These are phyloP conservation scores for Tor tambroides DNA, from an alignment of 2,113 vertebrate species.

Conservation along the genomic window DNA sequence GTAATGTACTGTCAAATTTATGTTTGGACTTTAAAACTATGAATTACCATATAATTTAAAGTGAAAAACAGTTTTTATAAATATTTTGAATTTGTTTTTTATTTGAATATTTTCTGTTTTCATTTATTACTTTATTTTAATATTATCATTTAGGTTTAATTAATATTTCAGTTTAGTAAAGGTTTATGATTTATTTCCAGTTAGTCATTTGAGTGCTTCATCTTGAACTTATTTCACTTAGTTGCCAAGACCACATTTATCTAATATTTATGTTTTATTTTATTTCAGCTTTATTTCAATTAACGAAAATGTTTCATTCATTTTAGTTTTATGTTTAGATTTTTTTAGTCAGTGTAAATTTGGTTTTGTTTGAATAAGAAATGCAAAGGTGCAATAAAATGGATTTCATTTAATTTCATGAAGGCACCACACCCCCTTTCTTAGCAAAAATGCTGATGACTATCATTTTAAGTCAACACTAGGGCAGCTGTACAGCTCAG, in stretches of 20 bases:
- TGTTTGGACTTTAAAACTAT: too few relatives aligned
- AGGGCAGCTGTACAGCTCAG: conserved; percentile 72
- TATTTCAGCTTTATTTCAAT: background rate
- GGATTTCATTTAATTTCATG: conserved; percentile 63
- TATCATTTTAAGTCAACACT: conserved; percentile 75
- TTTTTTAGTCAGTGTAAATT: background rate
- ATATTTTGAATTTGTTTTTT: too few relatives aligned
- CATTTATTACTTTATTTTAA: too few relatives aligned
- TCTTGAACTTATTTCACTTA: background rate
- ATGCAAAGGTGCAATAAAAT: conserved; percentile 6
- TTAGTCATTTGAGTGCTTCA: background rate
- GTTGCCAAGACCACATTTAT: background rate
- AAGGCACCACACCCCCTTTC: conserved; percentile 64
- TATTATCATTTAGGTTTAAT: too few relatives aligned
- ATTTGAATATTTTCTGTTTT: too few relatives aligned
- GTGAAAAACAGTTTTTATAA: too few relatives aligned
- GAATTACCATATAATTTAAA: too few relatives aligned
- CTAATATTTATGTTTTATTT: background rate
- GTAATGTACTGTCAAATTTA: too few relatives aligned
- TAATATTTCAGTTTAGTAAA: too few relatives aligned
- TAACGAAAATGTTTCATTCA: background rate
- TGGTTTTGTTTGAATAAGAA: conserved; percentile 15
- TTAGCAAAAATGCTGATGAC: conserved; percentile 75
- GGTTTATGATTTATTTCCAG: too few relatives aligned
- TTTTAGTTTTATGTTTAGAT: background rate